Conservation (phyloP, 1,140 invertebrate species). For the Lepidotrigona ventralis region DNA sequence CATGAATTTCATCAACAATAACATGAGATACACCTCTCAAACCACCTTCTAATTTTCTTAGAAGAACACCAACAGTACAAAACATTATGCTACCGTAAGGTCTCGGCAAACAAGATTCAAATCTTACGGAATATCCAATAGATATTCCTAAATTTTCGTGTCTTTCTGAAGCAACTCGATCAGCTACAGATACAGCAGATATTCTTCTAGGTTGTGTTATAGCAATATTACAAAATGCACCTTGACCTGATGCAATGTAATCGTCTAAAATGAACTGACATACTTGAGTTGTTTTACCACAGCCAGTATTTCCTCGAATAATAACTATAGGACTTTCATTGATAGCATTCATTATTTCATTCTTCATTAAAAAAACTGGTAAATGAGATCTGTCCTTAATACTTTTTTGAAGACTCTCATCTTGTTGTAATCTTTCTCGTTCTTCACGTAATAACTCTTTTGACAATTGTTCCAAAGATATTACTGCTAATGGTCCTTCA, state of each 20-base stretch:
- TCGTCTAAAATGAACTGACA: constrained; percentile 98
- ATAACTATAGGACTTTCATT: constrained; percentile 93
- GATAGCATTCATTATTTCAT: constrained; percentile 90
- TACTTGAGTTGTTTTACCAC: constrained; percentile 93
- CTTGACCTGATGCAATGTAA: constrained; percentile 91
- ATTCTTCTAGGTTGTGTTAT: constrained; percentile 97
- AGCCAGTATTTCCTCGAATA: constrained; percentile 96
- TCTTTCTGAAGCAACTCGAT: constrained; percentile 93
- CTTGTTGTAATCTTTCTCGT: constrained; percentile 84
- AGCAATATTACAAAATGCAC: constrained; percentile 91
- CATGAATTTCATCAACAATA: constrained; percentile 98
- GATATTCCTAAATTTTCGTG: constrained; percentile 91
- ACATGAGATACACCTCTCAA: constrained; percentile 94
- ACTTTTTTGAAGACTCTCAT: constrained; percentile 83
- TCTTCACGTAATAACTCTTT: constrained; percentile 85
- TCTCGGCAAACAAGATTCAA: constrained; percentile 93
- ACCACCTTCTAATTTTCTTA: constrained; percentile 94
- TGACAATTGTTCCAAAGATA: constrained; percentile 90
- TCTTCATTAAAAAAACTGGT: constrained; percentile 88
- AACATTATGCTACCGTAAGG: constrained; percentile 96
- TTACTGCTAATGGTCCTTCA: constrained; percentile 91
- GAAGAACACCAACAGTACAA: constrained; percentile 95
- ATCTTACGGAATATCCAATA: constrained; percentile 95
- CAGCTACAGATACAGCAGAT: constrained; percentile 96
- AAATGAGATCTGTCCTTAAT: constrained; percentile 85